Evolutionary conservation across 2,797 vertebrate species (phyloP).

Genomic region (Crypturellus tataupa): DNA sequence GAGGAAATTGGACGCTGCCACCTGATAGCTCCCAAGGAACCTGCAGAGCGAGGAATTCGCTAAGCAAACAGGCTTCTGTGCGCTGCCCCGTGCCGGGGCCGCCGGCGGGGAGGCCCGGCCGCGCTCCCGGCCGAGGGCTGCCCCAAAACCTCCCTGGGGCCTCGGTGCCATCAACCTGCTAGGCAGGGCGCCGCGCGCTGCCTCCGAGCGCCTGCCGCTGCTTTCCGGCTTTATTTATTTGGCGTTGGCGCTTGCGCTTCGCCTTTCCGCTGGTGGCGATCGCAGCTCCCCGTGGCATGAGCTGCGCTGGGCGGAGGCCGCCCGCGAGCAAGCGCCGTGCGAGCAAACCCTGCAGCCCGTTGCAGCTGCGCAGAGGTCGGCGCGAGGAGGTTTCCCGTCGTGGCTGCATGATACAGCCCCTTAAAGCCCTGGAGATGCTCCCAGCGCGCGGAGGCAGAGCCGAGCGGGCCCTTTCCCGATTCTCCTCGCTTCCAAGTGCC

Average conservation of each 20-base stretch:
- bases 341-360: no score
- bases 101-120: neutral
- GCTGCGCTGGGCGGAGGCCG: neutral
- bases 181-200: neutral
- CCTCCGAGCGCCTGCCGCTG: neutral
- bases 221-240: neutral
- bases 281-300: neutral
- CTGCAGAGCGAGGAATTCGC: constrained; percentile 57
- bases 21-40: constrained; percentile 79
- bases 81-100: neutral
- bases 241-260: neutral
- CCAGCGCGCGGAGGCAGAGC: neutral
- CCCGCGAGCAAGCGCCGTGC: no score
- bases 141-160: neutral
- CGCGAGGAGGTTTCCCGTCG: neutral
- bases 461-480: neutral
- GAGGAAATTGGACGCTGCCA: constrained; percentile 80
- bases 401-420: neutral
- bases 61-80: constrained; percentile 38
- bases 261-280: neutral
- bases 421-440: neutral
- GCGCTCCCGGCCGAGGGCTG: neutral
- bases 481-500: neutral
- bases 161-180: neutral
- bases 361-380: neutral